Conservation (phyloP, 2,113 vertebrate genomes). For the Oxygymnocypris stewartii region DNA sequence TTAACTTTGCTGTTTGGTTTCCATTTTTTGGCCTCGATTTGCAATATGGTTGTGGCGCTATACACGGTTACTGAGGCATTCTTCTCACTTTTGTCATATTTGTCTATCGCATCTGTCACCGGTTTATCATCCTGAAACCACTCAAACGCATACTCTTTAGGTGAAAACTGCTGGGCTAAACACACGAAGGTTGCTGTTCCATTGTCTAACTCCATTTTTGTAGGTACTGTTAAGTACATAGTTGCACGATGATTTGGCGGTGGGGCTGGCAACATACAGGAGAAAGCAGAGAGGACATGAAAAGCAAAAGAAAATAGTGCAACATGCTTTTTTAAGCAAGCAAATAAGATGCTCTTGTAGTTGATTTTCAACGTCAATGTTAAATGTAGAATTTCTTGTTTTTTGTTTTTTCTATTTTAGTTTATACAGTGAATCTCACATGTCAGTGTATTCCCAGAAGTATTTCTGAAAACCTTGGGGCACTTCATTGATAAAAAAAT, state of each 20-base stretch:
- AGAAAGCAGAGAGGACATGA: constrained; percentile 39
- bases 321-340: background rate
- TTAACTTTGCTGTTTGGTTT: rapidly evolving
- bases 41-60: constrained; percentile 62
- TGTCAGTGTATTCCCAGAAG: background rate
- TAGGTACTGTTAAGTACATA: constrained; percentile 51
- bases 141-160: constrained; percentile 52
- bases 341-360: background rate
- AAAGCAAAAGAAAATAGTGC: constrained; percentile 25
- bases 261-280: constrained; percentile 41
- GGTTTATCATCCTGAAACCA: constrained; percentile 55
- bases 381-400: background rate
- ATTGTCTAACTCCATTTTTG: constrained; percentile 27
- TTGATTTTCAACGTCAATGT: background rate
- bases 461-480: background rate
- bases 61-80: background rate
- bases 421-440: background rate
- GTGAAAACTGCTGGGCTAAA: constrained; percentile 69
- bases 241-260: background rate
- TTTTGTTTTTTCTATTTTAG: background rate
- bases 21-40: background rate
- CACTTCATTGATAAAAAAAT: no score
- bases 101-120: background rate
- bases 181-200: constrained; percentile 59
- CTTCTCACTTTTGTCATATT: background rate